Evolutionary conservation across 2,113 vertebrate species (phyloP), one percentile per base, ranked within the genome.

Genomic region (Cyanistes caeruleus): DNA sequence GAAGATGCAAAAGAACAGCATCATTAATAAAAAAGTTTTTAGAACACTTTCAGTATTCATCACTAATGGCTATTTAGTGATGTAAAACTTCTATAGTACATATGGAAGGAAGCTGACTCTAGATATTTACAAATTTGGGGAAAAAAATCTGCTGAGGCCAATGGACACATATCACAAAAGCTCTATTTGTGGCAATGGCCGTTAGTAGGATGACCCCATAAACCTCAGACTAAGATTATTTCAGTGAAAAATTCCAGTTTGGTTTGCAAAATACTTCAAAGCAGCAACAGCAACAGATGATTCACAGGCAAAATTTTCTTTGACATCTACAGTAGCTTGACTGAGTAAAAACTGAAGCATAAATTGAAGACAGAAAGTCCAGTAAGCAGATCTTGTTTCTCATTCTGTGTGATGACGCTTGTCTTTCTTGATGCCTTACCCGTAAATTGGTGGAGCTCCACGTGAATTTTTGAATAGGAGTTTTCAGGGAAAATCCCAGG

Each of bases 271-370:
- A 9, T 44, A 39, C 27, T 59, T 30, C 48, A 84, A 64, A 65
- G 43, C 16, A 69, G 15, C 25, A 27, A 19, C 16, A 69, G 15
- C 25, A 27, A 19, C 25, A 28, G 7, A 19, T 8, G n/a, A 76
- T 46, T 84, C 43, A 72, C 11, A 19, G 19, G 33, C 21, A 87
- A 80, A 62, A 60, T n/a, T 86, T 87, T 70, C 65, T 69, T 78
- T 74, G 43, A 65, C 20, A 37, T 43, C 35, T 51, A 12, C 1
- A 5, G 51, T 17, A 63, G 24, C 24, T 81, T 81, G 69, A 58
- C 22, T 92, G 89, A 91, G 60, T 86, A 5, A 95, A 95, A 94
- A 25, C 59, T 30, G 30, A 90, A 95, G 39, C 83, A 39, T 69
- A 65, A 84, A 59, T 63, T 21, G 31, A 70, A 89, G 51, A 73